Evolutionary conservation across 1,140 invertebrate species (phyloP), one percentile per base, ranked within the genome.

Genomic region (Elymnias hypermnestra): DNA sequence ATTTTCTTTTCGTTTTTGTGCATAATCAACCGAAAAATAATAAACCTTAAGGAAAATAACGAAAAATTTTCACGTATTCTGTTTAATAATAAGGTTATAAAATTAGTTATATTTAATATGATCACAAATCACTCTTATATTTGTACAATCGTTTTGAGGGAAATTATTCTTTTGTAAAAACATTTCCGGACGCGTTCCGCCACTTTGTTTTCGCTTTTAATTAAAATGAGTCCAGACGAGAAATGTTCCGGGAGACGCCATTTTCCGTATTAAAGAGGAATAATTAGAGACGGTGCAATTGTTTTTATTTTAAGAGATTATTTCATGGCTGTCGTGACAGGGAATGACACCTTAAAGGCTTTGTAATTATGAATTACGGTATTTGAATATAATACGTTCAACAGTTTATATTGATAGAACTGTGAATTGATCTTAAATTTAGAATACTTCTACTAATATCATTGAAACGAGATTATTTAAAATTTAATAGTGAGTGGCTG

Each of bases 141-240:
- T 52, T 52, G 45, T 41, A 52, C 35, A 33, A 28, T 45, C 49
- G 49, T 52, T 65, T 57, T 48, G 39, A 51, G 59, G 25, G 49
- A 64, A 64, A 72, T 74, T 74, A 72, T 76, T 70, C 66, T 74
- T 74, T 71, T 60, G 63, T 69, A 59, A 55, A 55, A 67, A 64
- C 54, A 52, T 47, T 68, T 63, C 64, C 70, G 56, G 38, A 47
- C 50, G 51, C 55, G 57, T 53, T 52, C 43, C 35, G 58, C 57
- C 55, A 72, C 68, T 74, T 70, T 72, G 66, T 79, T 76, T 70
- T 59, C 58, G 54, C 63, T 67, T 74, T 74, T 79, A 78, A 78
- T 78, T 75, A 79, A 79, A 79, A 79, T 71, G 72, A 74, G 72
- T 65, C 60, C 59, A 57, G 61, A 63, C 59, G 54, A 54, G 60